Base-by-base conservation (phyloP, 2,797 vertebrate genomes). In the Sparus aurata region DNA sequence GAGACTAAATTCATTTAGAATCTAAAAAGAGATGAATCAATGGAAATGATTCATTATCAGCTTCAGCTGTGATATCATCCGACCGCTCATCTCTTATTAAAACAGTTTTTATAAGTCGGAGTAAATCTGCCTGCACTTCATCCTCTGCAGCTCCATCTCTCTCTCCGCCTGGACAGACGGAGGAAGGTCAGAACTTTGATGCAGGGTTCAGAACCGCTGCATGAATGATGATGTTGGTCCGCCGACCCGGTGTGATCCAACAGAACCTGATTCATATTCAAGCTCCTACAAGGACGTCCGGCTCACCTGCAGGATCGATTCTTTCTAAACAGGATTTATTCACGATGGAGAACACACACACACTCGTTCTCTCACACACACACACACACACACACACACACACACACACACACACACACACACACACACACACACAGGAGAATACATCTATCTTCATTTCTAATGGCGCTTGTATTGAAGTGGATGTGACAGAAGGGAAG, bases 401-500 rank as follows among this genome's bases (percentile, higher is more conserved):
- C 52, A 53, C 54, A 27, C 61, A 61, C 49, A 61, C 59, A 65
- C 69, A 25, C 63, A 61, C 17, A 49, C 62, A 72, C 57, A 27
- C 50, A 64, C 53, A 60, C 58, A 64, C 68, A 22, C 65, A 60
- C 8, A 45, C 65, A 75, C 23, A 34, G 49, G 47, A 17, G 62
- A 1, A 46, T 41, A 43, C 79, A 84, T 76, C 66, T 20, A 57
- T 75, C 59, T 50, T 68, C 49, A 25, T 80, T 62, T 25, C 18
- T 76, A 62, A 83, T 53, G 49, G 73, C 63, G 63, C 73, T 61
- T 18, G 20, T 12, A 0, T 64, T 65, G 46, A 54, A 85, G 71
- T 83, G 62, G 75, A 85, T 79, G 77, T 69, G 89, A 83, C 85
- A 82, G 71, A 71, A 57, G 41, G 76, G 76, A 13, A 54, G 47